Evolutionary conservation across 2,113 vertebrate genomes (phyloP).

Genomic region (Pygathrix nemaeus): DNA sequence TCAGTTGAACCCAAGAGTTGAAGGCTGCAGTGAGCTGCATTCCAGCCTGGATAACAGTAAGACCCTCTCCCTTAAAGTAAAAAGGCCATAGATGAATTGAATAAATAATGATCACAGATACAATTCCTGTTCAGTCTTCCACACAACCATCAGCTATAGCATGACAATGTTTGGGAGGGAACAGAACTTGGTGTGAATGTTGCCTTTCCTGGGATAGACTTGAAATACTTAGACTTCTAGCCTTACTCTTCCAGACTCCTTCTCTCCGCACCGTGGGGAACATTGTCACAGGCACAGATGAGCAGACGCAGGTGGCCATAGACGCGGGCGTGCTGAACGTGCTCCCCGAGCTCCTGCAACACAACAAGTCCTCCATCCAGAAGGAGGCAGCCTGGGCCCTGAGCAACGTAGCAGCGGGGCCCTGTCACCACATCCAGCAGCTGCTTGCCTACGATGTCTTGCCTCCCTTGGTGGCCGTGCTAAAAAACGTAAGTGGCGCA

Average conservation of each 20-base stretch:
- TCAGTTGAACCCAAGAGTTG: neutral
- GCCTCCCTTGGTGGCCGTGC: slow-evolving; percentile 87
- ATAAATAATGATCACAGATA: neutral
- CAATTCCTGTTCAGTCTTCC: neutral
- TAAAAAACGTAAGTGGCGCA: slow-evolving; percentile 85
- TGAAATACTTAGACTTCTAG: neutral
- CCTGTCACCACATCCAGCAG: slow-evolving; percentile 91
- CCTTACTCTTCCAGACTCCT: slow-evolving; percentile 86
- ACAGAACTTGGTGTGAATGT: neutral
- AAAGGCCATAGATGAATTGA: neutral
- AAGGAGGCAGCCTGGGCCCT: slow-evolving; percentile 92
- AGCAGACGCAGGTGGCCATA: slow-evolving; percentile 91
- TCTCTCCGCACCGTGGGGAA: slow-evolving; percentile 92
- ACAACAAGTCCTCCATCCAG: slow-evolving; percentile 87
- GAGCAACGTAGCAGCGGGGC: slow-evolving; percentile 94
- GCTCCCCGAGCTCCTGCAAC: slow-evolving; percentile 88
- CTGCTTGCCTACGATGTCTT: slow-evolving; percentile 89
- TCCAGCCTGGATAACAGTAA: neutral
- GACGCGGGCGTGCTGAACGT: slow-evolving; percentile 86
- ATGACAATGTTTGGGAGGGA: neutral
- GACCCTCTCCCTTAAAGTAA: neutral
- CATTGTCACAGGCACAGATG: slow-evolving; percentile 92
- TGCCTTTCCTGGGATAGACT: too few species aligned
- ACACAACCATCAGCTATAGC: neutral
- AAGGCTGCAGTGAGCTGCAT: neutral